These are phyloP conservation scores for Pachyrhynchus sulphureomaculatus DNA, from an alignment of 1,140 invertebrate species.

Conservation along the genomic window DNA sequence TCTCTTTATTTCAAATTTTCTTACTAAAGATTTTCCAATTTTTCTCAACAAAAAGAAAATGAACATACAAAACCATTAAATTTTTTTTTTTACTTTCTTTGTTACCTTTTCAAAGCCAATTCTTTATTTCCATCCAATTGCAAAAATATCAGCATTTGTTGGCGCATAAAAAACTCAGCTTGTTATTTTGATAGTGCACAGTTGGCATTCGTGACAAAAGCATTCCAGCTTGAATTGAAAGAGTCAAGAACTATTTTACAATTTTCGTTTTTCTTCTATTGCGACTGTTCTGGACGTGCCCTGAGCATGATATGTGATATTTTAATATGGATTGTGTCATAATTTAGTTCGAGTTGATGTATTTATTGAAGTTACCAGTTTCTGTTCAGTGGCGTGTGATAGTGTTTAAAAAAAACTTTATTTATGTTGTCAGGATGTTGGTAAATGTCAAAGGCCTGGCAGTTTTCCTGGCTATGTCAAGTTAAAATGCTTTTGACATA, in stretches of 20 bases:
- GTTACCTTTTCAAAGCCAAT: constrained; percentile 1
- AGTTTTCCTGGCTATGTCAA: too few relatives aligned
- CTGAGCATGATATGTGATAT: neutral
- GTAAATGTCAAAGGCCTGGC: too few relatives aligned
- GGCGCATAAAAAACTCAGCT: neutral
- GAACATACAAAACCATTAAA: neutral
- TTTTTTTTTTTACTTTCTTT: neutral
- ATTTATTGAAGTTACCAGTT: too few relatives aligned
- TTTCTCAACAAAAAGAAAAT: neutral
- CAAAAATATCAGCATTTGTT: neutral
- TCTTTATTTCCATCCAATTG: neutral
- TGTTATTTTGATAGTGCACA: constrained; percentile 9
- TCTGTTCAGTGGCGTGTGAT: too few relatives aligned
- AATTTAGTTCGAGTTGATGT: neutral
- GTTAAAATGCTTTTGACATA: too few relatives aligned
- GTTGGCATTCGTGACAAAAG: constrained; percentile 9
- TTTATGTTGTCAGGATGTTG: too few relatives aligned
- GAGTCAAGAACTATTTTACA: neutral
- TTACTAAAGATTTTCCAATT: too few relatives aligned
- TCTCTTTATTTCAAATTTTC: too few relatives aligned
- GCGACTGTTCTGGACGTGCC: neutral
- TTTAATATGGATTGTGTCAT: constrained; percentile 4
- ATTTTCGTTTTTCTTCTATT: constrained; percentile 3
- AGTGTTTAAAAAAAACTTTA: too few relatives aligned
- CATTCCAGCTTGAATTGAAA: neutral